Conservation (phyloP, 2,797 vertebrate species). For the Hippocampus kuda region DNA sequence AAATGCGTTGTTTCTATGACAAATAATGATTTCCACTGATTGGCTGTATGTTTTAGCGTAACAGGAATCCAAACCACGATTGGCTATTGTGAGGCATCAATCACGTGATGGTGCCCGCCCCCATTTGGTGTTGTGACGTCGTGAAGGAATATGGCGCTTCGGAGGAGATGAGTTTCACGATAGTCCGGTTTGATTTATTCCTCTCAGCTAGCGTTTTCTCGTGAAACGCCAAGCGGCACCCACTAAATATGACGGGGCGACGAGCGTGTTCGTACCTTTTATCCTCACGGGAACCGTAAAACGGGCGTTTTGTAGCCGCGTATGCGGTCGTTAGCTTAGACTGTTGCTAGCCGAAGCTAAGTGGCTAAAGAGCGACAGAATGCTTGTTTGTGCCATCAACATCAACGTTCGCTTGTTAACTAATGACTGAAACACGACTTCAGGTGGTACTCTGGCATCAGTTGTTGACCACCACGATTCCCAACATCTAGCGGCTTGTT, state of each 20-base stretch:
- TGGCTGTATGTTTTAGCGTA: slow-evolving; percentile 13
- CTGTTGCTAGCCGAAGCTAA: slow-evolving; percentile 51
- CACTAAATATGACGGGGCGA: slow-evolving; percentile 31
- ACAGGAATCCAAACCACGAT: slow-evolving; percentile 23
- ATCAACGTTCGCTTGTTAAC: slow-evolving; percentile 9
- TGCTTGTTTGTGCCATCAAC: slow-evolving; percentile 27
- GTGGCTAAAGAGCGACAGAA: slow-evolving; percentile 33
- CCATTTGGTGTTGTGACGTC: slow-evolving; percentile 49
- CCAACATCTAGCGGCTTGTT: slow-evolving; percentile 37
- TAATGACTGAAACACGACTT: slow-evolving; percentile 39
- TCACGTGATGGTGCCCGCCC: slow-evolving; percentile 26
- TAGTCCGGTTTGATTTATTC: slow-evolving; percentile 32
- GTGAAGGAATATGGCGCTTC: slow-evolving; percentile 68
- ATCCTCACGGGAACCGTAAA: slow-evolving; percentile 42
- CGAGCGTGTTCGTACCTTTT: slow-evolving; percentile 28
- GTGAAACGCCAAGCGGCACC: slow-evolving; percentile 5
- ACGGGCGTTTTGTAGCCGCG: slow-evolving; percentile 26
- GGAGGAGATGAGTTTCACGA: slow-evolving; percentile 54
- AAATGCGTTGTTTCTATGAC: slow-evolving; percentile 20
- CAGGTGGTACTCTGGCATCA: slow-evolving; percentile 7
- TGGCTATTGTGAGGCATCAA: slow-evolving; percentile 27
- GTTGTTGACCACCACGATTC: slow-evolving; percentile 33
- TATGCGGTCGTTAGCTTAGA: slow-evolving; percentile 62
- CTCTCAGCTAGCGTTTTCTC: slow-evolving; percentile 9
- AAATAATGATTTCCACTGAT: slow-evolving; percentile 25